phyloP scores from a whole-genome alignment of 1,140 invertebrate species.

The Drosophila sproati region DNA sequence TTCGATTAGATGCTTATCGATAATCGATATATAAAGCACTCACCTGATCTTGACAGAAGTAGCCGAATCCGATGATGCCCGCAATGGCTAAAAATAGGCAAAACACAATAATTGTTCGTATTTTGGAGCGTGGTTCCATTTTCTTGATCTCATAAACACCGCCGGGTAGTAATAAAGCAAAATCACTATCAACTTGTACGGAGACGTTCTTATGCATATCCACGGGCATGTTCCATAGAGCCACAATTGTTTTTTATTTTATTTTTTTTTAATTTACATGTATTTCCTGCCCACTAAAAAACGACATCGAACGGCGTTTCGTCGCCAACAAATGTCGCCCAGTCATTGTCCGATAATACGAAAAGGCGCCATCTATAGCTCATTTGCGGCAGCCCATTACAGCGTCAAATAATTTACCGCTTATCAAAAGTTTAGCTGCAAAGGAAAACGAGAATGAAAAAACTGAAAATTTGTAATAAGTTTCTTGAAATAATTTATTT shows the following conservation, averaged over 20 bases:
- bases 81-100: slow-evolving; percentile 91
- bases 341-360: slow-evolving; percentile 57
- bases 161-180: slow-evolving; percentile 88
- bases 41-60: slow-evolving; percentile 94
- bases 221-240: slow-evolving; percentile 77
- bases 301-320: slow-evolving; percentile 16
- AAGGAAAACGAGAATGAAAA: neutral
- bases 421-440: slow-evolving; percentile 3
- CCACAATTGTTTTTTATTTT: slow-evolving; percentile 11
- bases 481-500: neutral
- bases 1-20: slow-evolving; percentile 21
- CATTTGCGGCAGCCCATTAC: neutral
- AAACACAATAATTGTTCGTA: slow-evolving; percentile 91
- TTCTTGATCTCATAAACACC: slow-evolving; percentile 90
- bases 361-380: neutral
- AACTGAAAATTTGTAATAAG: neutral
- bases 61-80: slow-evolving; percentile 94
- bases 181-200: slow-evolving; percentile 91
- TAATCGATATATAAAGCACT: slow-evolving; percentile 50
- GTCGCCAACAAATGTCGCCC: slow-evolving; percentile 26
- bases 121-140: slow-evolving; percentile 90
- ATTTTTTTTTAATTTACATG: neutral
- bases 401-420: neutral
- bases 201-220: slow-evolving; percentile 90
- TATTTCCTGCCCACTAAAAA: neutral